Conservation (phyloP, 2,888 invertebrate genomes). For the Dryobota labecula region DNA sequence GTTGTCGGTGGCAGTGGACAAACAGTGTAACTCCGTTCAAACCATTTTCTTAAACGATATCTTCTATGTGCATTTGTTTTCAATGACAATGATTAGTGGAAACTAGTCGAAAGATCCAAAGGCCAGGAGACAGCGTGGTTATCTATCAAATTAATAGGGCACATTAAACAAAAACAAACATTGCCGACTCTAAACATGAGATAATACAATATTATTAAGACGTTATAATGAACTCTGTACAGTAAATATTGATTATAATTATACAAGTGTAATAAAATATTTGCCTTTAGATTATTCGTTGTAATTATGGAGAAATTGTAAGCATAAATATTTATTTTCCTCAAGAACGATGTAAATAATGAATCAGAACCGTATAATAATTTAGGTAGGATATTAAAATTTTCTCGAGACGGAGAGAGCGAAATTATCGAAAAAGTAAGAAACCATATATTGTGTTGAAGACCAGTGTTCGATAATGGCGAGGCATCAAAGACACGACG, state of each 20-base stretch:
- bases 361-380: conserved; percentile 1
- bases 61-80: neutral
- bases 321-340: conserved; percentile 40
- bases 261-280: conserved; percentile 63
- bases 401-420: neutral
- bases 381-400: neutral
- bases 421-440: neutral
- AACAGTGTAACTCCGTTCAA: too few species aligned
- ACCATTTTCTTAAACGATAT: neutral
- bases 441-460: neutral
- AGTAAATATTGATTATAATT: conserved; percentile 48
- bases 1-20: too few species aligned
- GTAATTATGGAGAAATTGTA: conserved; percentile 34
- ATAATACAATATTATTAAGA: conserved; percentile 43
- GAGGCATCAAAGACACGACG: too few species aligned
- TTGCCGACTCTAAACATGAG: conserved; percentile 46
- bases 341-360: conserved; percentile 4
- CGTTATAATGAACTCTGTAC: conserved; percentile 27
- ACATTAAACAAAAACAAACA: conserved; percentile 57
- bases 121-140: conserved; percentile 18
- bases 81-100: conserved; percentile 20
- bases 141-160: conserved; percentile 34
- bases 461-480: neutral
- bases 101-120: conserved; percentile 25
- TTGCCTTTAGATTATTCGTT: conserved; percentile 39